These are phyloP conservation scores for Oryzias woworae DNA, from an alignment of 2,113 vertebrate species.

Conservation along the genomic window DNA sequence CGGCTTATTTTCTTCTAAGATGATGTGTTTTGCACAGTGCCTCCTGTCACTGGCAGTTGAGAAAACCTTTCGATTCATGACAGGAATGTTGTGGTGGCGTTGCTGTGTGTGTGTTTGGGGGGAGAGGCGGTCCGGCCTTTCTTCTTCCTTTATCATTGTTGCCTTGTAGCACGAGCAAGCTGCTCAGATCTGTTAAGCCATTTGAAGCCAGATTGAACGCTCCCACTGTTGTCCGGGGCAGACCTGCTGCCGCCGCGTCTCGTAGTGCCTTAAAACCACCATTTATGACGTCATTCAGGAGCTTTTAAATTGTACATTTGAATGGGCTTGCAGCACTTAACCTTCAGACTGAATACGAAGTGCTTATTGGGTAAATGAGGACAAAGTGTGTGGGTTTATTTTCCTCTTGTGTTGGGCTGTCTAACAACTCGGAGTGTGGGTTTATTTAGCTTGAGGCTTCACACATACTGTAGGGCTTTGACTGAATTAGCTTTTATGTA, in stretches of 20 bases:
- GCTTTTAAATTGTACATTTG: conserved; percentile 74
- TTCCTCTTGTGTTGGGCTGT: conserved; percentile 38
- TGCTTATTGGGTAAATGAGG: conserved; percentile 30
- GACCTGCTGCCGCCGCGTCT: conserved; percentile 51
- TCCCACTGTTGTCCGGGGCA: conserved; percentile 76
- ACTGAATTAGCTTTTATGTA: conserved; percentile 85
- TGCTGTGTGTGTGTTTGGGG: conserved; percentile 5
- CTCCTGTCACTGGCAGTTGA: conserved; percentile 82
- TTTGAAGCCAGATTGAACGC: conserved; percentile 82
- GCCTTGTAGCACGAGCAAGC: conserved; percentile 94
- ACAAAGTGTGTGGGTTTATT: conserved; percentile 34
- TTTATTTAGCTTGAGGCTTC: conserved; percentile 81
- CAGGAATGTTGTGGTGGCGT: conserved; percentile 34
- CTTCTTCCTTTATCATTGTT: conserved; percentile 85
- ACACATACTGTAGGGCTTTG: conserved; percentile 79
- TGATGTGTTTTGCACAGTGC: conserved; percentile 93
- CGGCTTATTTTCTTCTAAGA: conserved; percentile 77
- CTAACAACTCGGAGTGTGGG: conserved; percentile 56
- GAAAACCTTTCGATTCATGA: conserved; percentile 67
- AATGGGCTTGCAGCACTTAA: conserved; percentile 93
- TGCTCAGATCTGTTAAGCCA: conserved; percentile 87
- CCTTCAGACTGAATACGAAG: conserved; percentile 75
- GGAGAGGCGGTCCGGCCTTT: conserved; percentile 7
- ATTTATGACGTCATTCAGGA: conserved; percentile 88
- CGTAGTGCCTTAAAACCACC: conserved; percentile 97